Evolutionary conservation across 2,797 vertebrate genomes (phyloP).

Genomic region (Mormyrops boulengeri): DNA sequence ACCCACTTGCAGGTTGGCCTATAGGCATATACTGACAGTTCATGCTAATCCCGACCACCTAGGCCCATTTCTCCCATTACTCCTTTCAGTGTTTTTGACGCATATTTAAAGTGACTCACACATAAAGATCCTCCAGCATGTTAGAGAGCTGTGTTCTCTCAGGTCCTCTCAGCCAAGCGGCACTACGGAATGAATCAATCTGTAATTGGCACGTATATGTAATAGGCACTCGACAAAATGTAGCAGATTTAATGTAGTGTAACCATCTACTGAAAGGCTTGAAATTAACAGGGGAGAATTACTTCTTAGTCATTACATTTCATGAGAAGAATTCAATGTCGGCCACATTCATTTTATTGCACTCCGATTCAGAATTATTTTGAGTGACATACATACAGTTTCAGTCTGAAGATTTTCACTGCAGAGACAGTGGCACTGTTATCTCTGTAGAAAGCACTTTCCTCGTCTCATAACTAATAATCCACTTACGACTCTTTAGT

Average conservation of each 20-base stretch:
- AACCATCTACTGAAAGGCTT: neutral
- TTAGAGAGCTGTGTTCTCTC: conserved; percentile 75
- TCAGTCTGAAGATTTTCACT: neutral
- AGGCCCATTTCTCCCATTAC: neutral
- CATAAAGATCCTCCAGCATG: conserved; percentile 85
- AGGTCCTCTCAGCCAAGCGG: conserved; percentile 81
- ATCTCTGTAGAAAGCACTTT: neutral
- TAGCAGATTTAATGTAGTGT: neutral
- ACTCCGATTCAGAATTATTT: neutral
- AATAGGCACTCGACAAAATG: neutral
- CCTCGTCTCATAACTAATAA: neutral
- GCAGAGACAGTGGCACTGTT: neutral
- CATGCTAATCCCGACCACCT: neutral
- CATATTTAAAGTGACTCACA: conserved; percentile 67
- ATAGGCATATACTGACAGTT: neutral
- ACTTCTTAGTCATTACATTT: neutral
- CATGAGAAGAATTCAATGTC: neutral
- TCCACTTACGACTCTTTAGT: neutral
- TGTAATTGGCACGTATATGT: neutral
- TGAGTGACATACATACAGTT: neutral
- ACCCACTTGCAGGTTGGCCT: neutral
- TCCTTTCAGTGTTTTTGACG: neutral
- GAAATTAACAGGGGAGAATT: neutral
- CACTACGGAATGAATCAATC: conserved; percentile 60
- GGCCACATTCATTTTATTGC: neutral